These are phyloP conservation scores for Centropus unirufus DNA, from an alignment of 2,113 vertebrate genomes.

Conservation along the genomic window DNA sequence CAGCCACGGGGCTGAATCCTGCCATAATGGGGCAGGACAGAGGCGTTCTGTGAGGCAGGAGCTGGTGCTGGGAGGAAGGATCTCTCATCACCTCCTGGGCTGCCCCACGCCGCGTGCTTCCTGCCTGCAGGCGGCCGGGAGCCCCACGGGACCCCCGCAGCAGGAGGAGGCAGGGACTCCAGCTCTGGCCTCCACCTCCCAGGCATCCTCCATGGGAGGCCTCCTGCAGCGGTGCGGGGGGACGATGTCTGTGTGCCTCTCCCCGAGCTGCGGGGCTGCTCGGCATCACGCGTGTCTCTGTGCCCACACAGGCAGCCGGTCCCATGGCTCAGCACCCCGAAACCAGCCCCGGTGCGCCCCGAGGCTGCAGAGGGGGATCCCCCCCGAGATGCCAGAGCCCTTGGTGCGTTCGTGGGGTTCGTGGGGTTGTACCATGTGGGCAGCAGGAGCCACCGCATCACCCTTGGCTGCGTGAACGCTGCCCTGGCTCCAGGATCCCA, in stretches of 20 bases:
- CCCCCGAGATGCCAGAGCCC: not conserved
- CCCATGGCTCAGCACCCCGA: not conserved
- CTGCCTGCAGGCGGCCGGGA: slow-evolving; percentile 24
- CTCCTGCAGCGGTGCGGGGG: not conserved
- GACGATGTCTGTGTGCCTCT: accelerated
- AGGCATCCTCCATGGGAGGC: not conserved
- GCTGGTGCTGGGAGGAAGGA: not conserved
- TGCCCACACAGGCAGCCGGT: not conserved
- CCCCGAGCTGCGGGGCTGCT: not conserved
- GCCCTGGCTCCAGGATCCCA: not conserved
- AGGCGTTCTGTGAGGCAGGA: not conserved
- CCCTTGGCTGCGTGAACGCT: not conserved
- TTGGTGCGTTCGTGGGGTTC: not conserved
- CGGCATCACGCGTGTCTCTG: not conserved
- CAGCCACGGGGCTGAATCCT: not conserved
- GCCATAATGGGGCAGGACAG: not conserved
- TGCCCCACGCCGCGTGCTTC: not conserved
- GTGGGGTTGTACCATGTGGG: not conserved
- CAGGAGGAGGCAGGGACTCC: not conserved
- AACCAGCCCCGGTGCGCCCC: not conserved
- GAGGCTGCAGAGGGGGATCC: not conserved
- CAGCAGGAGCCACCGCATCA: not conserved
- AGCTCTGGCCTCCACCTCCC: not conserved
- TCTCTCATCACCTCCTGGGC: not conserved
- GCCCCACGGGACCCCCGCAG: not conserved